Evolutionary conservation across 2,113 vertebrate genomes (phyloP).

Genomic region (Drymodes brunneopygia): DNA sequence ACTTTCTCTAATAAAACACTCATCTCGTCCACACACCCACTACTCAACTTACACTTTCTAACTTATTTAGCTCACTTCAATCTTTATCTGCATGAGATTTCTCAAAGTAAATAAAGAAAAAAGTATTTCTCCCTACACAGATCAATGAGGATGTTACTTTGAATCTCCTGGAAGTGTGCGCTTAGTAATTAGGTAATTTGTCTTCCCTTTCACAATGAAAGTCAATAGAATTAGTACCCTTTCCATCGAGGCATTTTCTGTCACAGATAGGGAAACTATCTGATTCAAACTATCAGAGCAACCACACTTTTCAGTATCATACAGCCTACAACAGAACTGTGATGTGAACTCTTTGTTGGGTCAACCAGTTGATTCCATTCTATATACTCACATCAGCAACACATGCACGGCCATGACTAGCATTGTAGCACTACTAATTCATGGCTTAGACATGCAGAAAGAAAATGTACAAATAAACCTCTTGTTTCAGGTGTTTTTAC

Average conservation of each 20-base stretch:
- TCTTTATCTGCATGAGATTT: neutral
- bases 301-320: neutral
- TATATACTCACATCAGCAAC: neutral
- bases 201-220: conserved; percentile 65
- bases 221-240: conserved; percentile 48
- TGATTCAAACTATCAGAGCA: conserved; percentile 42
- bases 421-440: neutral
- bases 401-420: neutral
- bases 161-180: conserved; percentile 53
- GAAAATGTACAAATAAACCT: neutral
- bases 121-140: neutral
- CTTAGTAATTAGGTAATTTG: conserved; percentile 70
- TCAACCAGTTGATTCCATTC: neutral
- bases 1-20: neutral
- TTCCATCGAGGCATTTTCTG: conserved; percentile 45
- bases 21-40: neutral
- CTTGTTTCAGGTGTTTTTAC: neutral
- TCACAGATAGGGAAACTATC: neutral
- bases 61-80: conserved; percentile 29
- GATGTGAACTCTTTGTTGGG: neutral
- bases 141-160: conserved; percentile 68
- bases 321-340: neutral
- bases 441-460: neutral
- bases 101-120: neutral
- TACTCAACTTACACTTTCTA: neutral